Base-by-base conservation (phyloP, 2,113 vertebrate species). In the Argyrosomus japonicus region DNA sequence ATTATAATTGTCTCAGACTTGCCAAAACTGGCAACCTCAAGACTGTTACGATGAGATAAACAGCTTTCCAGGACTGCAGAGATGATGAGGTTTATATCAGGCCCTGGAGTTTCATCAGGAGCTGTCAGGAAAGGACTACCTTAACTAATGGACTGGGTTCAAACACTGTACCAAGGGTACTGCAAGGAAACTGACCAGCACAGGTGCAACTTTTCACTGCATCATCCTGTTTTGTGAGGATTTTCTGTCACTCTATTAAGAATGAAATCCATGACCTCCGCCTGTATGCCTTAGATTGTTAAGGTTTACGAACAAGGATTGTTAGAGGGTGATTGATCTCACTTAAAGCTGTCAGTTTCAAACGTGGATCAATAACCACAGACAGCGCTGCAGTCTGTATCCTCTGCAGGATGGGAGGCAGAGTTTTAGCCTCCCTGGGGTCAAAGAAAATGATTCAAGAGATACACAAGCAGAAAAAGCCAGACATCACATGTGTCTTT, bases 31-130 rank as follows among this genome's bases (percentile, higher is more conserved):
- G 83, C 80, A 79, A 82, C 61, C 15, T 69, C 25, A 64, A 54
- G 25, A 63, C 80, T 51, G 50, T 60, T 64, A 69, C 60, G 68
- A 77, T 60, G 85, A 81, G 80, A 87, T 82, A 89, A 89, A 88
- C 73, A 81, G 82, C 80, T 68, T 85, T 75, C 53, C 63, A 79
- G 43, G 29, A 43, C 78, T 51, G 68, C 36, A n/a, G 54, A 23
- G 65, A 5, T 85, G 82, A 86, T 77, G 72, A 82, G 81, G 75
- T 77, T 79, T 36, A 53, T 67, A 82, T 82, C 57, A 71, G 32
- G 61, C 25, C 72, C 58, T 6, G 12, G 27, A 62, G 64, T 81
- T 88, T 84, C 61, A 75, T 78, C 81, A 70, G 51, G 45, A 54
- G 40, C 62, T 58, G 86, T 74, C 64, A 64, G 74, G 27, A 23